phyloP scores from a whole-genome alignment of 2,888 invertebrate species.

The Idaea aversata region DNA sequence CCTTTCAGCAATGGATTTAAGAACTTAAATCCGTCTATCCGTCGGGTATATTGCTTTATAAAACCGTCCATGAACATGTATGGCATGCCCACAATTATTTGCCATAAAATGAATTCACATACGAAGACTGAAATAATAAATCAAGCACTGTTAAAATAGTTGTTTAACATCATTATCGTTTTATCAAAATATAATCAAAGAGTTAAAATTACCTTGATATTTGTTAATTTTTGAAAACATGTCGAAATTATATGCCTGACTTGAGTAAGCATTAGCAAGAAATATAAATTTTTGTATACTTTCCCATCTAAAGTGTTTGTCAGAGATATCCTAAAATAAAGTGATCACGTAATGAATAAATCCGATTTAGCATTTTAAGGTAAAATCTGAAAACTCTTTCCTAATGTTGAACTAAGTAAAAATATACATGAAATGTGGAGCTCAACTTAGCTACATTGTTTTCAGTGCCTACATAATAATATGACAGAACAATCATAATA shows the following conservation, averaged over 20 bases:
- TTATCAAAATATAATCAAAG: conserved; percentile 16
- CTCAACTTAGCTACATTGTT: too few relatives aligned
- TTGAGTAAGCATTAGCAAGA: conserved; percentile 41
- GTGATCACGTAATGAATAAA: neutral
- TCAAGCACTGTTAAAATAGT: too few relatives aligned
- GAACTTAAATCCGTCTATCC: conserved; percentile 42
- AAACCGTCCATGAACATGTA: conserved; percentile 67
- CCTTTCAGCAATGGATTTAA: conserved; percentile 60
- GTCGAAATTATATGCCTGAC: conserved; percentile 45
- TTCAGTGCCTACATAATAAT: too few relatives aligned
- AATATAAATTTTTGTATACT: conserved; percentile 51
- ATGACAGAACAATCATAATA: too few relatives aligned
- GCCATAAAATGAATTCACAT: conserved; percentile 46
- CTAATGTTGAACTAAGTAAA: too few relatives aligned
- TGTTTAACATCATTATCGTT: too few relatives aligned
- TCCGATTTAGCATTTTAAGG: too few relatives aligned
- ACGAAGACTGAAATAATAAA: conserved; percentile 45
- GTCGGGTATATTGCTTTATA: conserved; percentile 59
- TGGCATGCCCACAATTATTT: conserved; percentile 50
- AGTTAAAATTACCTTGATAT: conserved; percentile 29
- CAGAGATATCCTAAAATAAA: conserved; percentile 29
- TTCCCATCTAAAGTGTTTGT: conserved; percentile 45
- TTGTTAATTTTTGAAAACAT: conserved; percentile 50
- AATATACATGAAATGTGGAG: too few relatives aligned
- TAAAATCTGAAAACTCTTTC: too few relatives aligned